Evolutionary conservation across 92 coral and sea anemone genomes (phyloP).

Genomic region (Desmophyllum pertusum): DNA sequence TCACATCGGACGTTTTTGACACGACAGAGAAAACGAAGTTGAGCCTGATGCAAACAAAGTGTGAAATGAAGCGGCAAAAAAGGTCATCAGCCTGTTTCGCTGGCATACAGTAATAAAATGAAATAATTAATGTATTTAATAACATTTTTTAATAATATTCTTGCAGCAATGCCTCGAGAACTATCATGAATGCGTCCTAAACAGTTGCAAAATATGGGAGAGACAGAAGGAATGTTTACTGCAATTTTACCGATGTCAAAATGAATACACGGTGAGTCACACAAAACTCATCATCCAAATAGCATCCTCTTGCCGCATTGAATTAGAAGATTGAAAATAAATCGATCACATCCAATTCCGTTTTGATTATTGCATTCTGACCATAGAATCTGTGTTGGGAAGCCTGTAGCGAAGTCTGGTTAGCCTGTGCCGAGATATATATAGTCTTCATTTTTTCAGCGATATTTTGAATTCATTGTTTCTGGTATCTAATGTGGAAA

Average conservation of each 20-base stretch:
- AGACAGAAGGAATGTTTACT: constrained; percentile 11
- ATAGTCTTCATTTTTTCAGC: too few relatives aligned
- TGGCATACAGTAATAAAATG: not conserved
- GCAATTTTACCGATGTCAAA: constrained; percentile 3
- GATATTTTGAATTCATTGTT: too few relatives aligned
- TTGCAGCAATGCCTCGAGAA: not conserved
- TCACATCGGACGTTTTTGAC: too few relatives aligned
- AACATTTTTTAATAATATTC: not conserved
- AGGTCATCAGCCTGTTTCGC: not conserved
- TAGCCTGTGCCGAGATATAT: too few relatives aligned
- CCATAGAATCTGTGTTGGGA: too few relatives aligned
- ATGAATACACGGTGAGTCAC: constrained; percentile 7
- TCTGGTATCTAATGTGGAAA: too few relatives aligned
- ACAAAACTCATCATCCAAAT: not conserved
- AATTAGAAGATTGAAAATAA: too few relatives aligned
- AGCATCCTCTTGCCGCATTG: not conserved
- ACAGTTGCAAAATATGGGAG: constrained; percentile 14
- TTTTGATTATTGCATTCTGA: too few relatives aligned
- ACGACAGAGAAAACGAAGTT: too few relatives aligned
- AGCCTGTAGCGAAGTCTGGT: too few relatives aligned
- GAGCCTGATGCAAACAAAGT: too few relatives aligned
- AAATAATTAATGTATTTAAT: not conserved
- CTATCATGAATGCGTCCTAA: not conserved
- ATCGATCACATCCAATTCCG: too few relatives aligned
- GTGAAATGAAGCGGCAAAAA: not conserved